These are phyloP conservation scores for Monopis laevigella DNA, from an alignment of 2,888 invertebrate genomes.

Conservation along the genomic window DNA sequence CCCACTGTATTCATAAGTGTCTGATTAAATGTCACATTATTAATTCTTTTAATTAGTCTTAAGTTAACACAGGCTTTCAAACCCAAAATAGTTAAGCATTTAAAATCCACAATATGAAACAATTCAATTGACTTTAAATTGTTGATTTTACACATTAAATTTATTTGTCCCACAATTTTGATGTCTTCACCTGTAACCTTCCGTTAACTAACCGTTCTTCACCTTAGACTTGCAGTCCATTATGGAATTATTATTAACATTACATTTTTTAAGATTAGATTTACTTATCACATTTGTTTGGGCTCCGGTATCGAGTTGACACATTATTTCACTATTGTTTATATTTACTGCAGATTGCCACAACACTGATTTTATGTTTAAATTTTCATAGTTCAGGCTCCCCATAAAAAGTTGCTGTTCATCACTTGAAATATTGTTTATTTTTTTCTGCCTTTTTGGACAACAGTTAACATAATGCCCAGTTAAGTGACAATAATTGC, in stretches of 20 bases:
- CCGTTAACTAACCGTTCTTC: too few relatives aligned
- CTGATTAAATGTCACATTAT: not conserved
- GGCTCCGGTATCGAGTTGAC: not conserved
- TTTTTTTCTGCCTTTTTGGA: not conserved
- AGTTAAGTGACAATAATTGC: not conserved
- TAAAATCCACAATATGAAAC: not conserved
- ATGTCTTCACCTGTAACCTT: not conserved
- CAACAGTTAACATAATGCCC: not conserved
- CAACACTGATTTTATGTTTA: too few relatives aligned
- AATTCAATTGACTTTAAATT: not conserved
- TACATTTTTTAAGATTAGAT: not conserved
- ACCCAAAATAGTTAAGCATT: not conserved
- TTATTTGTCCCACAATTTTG: not conserved
- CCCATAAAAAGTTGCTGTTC: not conserved
- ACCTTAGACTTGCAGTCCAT: not conserved
- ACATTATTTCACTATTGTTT: not conserved
- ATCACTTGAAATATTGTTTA: not conserved
- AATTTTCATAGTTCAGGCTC: too few relatives aligned
- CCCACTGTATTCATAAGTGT: not conserved
- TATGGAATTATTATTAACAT: not conserved
- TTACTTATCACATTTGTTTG: conserved; percentile 1
- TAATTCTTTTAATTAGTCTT: not conserved
- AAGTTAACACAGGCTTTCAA: not conserved
- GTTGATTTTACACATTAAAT: not conserved
- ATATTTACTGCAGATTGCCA: too few relatives aligned